Conservation (phyloP, 2,797 vertebrate species). For the Amblyraja radiata region DNA sequence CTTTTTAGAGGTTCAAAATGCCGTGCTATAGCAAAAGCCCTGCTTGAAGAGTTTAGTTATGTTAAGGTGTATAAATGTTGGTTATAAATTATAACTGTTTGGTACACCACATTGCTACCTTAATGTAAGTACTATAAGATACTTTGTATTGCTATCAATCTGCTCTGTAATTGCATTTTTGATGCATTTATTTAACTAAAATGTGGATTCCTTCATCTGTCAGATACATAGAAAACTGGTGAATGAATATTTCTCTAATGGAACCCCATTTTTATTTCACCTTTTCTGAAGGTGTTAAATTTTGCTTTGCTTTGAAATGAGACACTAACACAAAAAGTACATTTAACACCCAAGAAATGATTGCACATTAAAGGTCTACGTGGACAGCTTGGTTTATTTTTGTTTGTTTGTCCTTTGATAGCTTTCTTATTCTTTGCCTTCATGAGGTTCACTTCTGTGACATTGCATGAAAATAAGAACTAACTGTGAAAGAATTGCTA, state of each 20-base stretch:
- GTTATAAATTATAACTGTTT: not conserved
- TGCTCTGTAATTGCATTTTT: not conserved
- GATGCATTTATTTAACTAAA: not conserved
- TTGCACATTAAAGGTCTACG: not conserved
- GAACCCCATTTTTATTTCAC: not conserved
- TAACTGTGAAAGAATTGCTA: no score
- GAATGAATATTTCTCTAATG: not conserved
- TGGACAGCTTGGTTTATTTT: not conserved
- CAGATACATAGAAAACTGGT: not conserved
- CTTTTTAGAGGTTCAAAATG: no score
- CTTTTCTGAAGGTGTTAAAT: not conserved
- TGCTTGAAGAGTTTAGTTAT: not conserved
- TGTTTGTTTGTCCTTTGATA: not conserved
- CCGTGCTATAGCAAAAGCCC: no score
- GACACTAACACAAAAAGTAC: not conserved
- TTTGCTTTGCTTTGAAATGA: not conserved
- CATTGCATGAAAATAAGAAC: not conserved
- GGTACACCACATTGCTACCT: not conserved
- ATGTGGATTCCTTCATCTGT: not conserved
- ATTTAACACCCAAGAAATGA: not conserved
- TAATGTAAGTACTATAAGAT: not conserved
- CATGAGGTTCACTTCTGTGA: not conserved
- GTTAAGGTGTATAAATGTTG: not conserved
- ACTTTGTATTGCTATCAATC: not conserved
- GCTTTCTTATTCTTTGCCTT: not conserved